Conservation (phyloP, 2,888 invertebrate species). For the Digitonthophagus gazella region DNA sequence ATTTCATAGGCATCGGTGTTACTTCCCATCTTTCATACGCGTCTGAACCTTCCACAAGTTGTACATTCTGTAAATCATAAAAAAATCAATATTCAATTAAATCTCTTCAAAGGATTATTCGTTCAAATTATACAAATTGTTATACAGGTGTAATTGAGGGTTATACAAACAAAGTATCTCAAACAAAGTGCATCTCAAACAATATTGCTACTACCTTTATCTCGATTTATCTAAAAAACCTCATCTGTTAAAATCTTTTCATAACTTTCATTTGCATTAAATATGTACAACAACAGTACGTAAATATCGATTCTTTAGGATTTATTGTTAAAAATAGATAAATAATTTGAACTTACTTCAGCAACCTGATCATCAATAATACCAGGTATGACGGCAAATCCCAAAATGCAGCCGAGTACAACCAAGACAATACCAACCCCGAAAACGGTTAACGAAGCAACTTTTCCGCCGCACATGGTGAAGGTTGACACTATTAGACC, state of each 20-base stretch:
- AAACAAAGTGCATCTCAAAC: too few relatives aligned
- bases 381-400: conserved; percentile 23
- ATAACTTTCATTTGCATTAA: background rate
- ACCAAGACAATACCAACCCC: conserved; percentile 19
- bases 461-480: conserved; percentile 21
- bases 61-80: conserved; percentile 42
- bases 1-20: conserved; percentile 50
- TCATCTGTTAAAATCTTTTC: too few relatives aligned
- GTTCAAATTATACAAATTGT: too few relatives aligned
- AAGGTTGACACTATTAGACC: background rate
- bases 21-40: conserved; percentile 50
- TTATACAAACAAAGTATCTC: too few relatives aligned
- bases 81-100: too few relatives aligned
- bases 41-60: conserved; percentile 45
- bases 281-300: too few relatives aligned
- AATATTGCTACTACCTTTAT: too few relatives aligned
- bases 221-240: too few relatives aligned
- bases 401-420: conserved; percentile 20
- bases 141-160: too few relatives aligned
- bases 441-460: conserved; percentile 11
- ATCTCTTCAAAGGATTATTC: too few relatives aligned
- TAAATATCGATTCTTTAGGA: too few relatives aligned
- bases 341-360: conserved; percentile 17
- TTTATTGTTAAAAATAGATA: too few relatives aligned
- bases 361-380: conserved; percentile 22